Base-by-base conservation (phyloP, 2,113 vertebrate species). In the Epinephelus cyanopodus region DNA sequence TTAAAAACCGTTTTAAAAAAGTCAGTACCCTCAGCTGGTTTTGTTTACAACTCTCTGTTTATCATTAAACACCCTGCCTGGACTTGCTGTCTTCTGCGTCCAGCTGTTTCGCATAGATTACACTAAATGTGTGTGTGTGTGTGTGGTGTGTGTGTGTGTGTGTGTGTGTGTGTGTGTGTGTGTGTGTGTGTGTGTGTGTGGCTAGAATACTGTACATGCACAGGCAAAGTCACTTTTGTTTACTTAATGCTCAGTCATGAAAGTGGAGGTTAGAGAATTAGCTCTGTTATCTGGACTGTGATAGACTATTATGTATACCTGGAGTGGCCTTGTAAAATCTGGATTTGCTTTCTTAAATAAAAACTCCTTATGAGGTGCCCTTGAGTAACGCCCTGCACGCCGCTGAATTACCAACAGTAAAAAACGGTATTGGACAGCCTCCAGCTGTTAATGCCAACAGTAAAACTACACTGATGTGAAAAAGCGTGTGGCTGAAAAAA, bases 51-150 rank as follows among this genome's bases (percentile, higher is more conserved):
- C 52, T 63, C 71, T 78, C 78, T 89, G 88, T 91, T 90, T 91
- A 85, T 83, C 89, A 88, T 93, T 88, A 87, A 91, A 90, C 87
- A 86, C 70, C 21, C 48, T 68, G 82, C 73, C 78, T 87, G 73
- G 76, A 66, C 72, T 61, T 61, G 45, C 60, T 76, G 76, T 89
- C 79, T 67, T 84, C 68, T 17, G 15, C 11, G 47, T 82, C 81
- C 89, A 93, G 89, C 89, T 94, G 92, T 84, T 93, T 87, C 83
- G 79, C 19, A 57, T 70, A 90, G 87, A 92, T 91, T 89, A 87
- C 77, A 37, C 70, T 66, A 10, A 52, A 52, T 57, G 70, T 74
- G 73, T 76, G 56, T 33, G n/a, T 29, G 57, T 62, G 74, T 54
- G 47, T 72, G 57, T 63, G 63, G 63, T 53, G 3, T 19, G 62